Base-by-base conservation (phyloP, 2,888 invertebrate species). In the Trissonchulus sp. region DNA sequence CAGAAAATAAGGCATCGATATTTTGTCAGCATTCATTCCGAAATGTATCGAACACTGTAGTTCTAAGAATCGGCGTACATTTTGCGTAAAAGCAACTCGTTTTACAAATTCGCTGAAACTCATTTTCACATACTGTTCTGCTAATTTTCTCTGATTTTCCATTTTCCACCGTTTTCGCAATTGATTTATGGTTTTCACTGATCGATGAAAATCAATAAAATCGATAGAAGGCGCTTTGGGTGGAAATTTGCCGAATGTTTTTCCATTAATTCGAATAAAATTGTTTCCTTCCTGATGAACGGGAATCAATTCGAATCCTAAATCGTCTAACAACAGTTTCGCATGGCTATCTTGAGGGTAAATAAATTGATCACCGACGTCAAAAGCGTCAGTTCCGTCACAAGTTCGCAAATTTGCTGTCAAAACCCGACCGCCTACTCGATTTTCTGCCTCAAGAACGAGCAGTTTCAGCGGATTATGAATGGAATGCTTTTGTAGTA, bases 371-470 rank as follows among this genome's bases (percentile, higher is more conserved):
- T 84, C 86, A 23, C 87, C 80, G 36, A 80, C 65, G 76, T 80
- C 80, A 73, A 79, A 79, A 30, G 73, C 48, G 62, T 76, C 79
- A 31, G 75, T 76, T 60, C 77, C 74, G 36, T 76, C 76, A 1
- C 78, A 76, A 31, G 78, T 78, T 62, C 77, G 77, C 74, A 80
- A 75, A 34, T 76, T 75, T 31, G 78, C 76, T 1, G 79, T 78
- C 15, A 74, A 48, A 1, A 86, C 86, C 38, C 87, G 79, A 0
- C 87, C 87, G n/a, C 87, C 87, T 3, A 86, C 85, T 60, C 86
- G 78, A 75, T 85, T 83, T 73, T 82, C 79, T 28, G 84, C 85
- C 78, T 85, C 85, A 65, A 85, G 77, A 23, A 85, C 81, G 1
- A 83, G 38, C n/a, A 84, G 82, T 78, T 81, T 78, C 1, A 81